Evolutionary conservation across 2,797 vertebrate species (phyloP).

Genomic region (Labeo calbasu): DNA sequence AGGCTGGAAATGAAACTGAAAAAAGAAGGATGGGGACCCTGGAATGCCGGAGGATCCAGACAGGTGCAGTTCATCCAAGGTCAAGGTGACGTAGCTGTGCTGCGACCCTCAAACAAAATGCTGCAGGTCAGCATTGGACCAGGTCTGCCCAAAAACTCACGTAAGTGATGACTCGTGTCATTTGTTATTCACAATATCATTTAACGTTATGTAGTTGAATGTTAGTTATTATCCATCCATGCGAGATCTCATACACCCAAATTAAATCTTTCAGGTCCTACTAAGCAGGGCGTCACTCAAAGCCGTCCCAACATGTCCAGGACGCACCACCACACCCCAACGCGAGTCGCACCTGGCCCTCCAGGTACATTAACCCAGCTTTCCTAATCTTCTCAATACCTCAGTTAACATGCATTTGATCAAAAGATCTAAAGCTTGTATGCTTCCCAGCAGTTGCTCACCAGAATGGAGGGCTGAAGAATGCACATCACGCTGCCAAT

Average conservation of each 20-base stretch:
- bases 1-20: conserved; percentile 97
- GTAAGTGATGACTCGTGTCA: conserved; percentile 78
- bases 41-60: conserved; percentile 89
- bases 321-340: conserved; percentile 80
- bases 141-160: conserved; percentile 93
- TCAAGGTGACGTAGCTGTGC: conserved; percentile 83
- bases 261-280: conserved; percentile 83
- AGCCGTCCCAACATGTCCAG: conserved; percentile 68
- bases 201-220: neutral
- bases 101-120: conserved; percentile 92
- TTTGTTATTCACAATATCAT: neutral
- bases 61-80: conserved; percentile 91
- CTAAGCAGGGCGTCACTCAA: conserved; percentile 79
- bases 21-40: conserved; percentile 96
- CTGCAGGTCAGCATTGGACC: conserved; percentile 96
- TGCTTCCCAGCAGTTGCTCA: conserved; percentile 77
- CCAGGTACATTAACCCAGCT: conserved; percentile 79
- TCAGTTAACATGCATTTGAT: neutral
- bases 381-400: neutral
- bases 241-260: neutral
- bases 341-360: conserved; percentile 89
- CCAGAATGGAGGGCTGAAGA: conserved; percentile 88
- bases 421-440: neutral
- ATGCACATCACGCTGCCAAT: conserved; percentile 74
- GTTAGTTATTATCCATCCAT: neutral